These are phyloP conservation scores for Agonopterix subpropinquella DNA, from an alignment of 2,888 invertebrate genomes.

Conservation along the genomic window DNA sequence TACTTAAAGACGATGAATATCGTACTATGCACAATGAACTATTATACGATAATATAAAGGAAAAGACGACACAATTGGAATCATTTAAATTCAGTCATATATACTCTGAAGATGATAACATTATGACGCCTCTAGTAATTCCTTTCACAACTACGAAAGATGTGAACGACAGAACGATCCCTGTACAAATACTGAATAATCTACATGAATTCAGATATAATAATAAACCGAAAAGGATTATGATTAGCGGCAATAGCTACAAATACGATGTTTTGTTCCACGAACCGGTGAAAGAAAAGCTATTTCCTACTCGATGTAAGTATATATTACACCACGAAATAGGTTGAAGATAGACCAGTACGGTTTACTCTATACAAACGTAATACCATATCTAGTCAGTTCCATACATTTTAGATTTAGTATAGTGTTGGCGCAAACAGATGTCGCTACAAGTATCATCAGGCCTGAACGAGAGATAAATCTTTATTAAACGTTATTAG, in stretches of 20 bases:
- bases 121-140: no score
- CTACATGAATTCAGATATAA: background rate
- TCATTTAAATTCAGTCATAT: no score
- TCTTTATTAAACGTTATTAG: no score
- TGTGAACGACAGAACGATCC: background rate
- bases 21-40: background rate
- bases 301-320: background rate
- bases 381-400: no score
- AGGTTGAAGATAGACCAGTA: no score
- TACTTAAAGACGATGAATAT: background rate
- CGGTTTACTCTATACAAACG: no score
- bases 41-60: background rate
- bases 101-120: no score
- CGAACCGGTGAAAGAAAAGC: background rate
- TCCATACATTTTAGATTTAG: no score
- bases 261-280: slow-evolving; percentile 2
- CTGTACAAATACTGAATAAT: background rate
- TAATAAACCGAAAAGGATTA: slow-evolving; percentile 19
- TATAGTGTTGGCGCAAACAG: no score
- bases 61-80: no score
- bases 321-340: background rate
- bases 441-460: no score
- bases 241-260: slow-evolving; percentile 26
- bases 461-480: no score
- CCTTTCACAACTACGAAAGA: background rate